Conservation (phyloP, 2,113 vertebrate species). For the Elachura formosa region DNA sequence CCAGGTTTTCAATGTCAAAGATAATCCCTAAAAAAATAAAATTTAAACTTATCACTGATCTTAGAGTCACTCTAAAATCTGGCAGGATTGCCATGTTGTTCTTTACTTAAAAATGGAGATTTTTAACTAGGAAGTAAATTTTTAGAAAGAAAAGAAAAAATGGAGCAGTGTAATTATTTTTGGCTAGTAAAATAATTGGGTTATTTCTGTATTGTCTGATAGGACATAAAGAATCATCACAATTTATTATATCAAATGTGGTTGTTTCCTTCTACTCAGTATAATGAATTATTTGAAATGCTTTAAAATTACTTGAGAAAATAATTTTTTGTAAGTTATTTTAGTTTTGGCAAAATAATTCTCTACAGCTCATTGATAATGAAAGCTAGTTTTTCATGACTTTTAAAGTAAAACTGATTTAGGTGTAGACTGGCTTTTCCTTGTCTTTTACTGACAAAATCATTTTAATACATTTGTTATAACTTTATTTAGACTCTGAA, state of each 20-base stretch:
- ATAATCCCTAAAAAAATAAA: background rate
- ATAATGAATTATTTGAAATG: background rate
- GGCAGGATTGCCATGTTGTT: background rate
- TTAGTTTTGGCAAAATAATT: background rate
- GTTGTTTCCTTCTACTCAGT: background rate
- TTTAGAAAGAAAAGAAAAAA: background rate
- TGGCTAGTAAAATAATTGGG: background rate
- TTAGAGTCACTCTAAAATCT: background rate
- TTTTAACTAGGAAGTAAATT: background rate
- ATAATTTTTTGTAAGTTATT: background rate
- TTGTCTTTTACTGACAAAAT: background rate
- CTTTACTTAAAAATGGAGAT: background rate
- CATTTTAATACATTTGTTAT: slow-evolving; percentile 15
- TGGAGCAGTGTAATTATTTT: background rate
- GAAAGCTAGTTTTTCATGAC: background rate
- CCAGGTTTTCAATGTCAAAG: background rate
- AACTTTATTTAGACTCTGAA: background rate
- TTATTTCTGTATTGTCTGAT: background rate
- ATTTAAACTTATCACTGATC: background rate
- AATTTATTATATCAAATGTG: background rate
- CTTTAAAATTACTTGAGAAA: background rate
- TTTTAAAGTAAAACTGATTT: background rate
- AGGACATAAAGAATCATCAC: background rate
- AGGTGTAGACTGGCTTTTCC: background rate
- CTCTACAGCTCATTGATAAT: background rate